Conservation (phyloP, 2,113 vertebrate genomes). For the Urocitellus parryii region DNA sequence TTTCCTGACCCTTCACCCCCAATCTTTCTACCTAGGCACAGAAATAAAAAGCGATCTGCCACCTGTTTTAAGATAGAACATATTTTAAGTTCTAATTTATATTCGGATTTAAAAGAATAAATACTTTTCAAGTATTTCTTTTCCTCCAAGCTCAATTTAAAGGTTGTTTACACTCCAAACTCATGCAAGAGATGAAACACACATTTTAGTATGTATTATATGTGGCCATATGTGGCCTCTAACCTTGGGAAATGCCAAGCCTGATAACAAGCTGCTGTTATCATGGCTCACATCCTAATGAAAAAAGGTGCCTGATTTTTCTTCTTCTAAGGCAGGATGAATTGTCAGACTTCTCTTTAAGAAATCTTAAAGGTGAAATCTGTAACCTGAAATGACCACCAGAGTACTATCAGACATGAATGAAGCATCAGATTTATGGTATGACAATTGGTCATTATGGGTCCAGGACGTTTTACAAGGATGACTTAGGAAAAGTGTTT, state of each 20-base stretch:
- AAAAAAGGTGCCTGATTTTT: not conserved
- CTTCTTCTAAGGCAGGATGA: not conserved
- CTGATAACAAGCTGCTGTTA: not conserved
- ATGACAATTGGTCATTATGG: not conserved
- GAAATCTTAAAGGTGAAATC: not conserved
- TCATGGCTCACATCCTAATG: not conserved
- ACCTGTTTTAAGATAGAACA: not conserved
- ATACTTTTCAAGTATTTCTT: not conserved
- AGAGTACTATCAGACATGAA: not conserved
- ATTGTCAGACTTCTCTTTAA: not conserved
- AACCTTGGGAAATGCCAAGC: not conserved
- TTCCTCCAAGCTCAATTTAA: not conserved
- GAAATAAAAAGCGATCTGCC: not conserved
- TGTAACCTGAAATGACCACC: not conserved
- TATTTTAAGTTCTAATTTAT: too few species aligned
- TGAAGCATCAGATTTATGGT: not conserved
- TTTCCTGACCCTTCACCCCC: not conserved
- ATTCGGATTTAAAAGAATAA: not conserved
- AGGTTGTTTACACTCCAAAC: not conserved
- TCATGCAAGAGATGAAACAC: not conserved
- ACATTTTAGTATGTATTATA: not conserved
- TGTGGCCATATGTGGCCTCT: not conserved
- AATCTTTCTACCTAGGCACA: not conserved
- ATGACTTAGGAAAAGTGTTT: not conserved
- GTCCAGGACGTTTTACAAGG: not conserved